Percentiles rank a stretch among this genome's conserved stretches.
Conservation (phyloP, 2,888 invertebrate species). For the Chymomyza caudatula region DNA sequence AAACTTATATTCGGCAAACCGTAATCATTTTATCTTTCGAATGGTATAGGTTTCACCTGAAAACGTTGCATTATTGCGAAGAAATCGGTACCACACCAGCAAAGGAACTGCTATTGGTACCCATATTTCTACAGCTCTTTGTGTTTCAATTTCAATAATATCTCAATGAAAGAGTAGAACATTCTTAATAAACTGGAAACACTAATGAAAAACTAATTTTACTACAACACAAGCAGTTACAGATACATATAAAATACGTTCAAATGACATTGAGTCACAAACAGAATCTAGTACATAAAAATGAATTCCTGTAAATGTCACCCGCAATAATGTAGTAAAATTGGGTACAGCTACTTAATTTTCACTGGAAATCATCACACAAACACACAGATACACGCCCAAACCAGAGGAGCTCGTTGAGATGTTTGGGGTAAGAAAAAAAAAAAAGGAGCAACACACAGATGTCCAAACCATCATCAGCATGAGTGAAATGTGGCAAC, state of each 20-base stretch:
- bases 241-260: background rate
- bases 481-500: conserved; percentile 52
- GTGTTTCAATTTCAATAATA: too few species aligned
- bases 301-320: background rate
- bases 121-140: too few species aligned
- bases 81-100: too few species aligned
- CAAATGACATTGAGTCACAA: background rate
- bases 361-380: conserved; percentile 21
- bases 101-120: too few species aligned
- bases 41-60: too few species aligned
- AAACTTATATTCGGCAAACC: too few species aligned
- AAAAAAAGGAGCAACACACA: conserved; percentile 29
- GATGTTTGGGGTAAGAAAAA: background rate
- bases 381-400: conserved; percentile 9
- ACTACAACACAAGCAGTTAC: too few species aligned
- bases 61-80: too few species aligned
- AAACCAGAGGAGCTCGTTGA: conserved; percentile 1
- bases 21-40: too few species aligned
- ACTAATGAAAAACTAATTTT: too few species aligned
- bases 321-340: background rate
- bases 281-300: background rate
- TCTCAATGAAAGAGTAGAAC: too few species aligned
- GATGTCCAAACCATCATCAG: conserved; percentile 6
- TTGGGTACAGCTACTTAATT: conserved; percentile 27
- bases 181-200: too few species aligned